Conservation (phyloP, 2,797 vertebrate species). For the Heteromormyrus szaboi region DNA sequence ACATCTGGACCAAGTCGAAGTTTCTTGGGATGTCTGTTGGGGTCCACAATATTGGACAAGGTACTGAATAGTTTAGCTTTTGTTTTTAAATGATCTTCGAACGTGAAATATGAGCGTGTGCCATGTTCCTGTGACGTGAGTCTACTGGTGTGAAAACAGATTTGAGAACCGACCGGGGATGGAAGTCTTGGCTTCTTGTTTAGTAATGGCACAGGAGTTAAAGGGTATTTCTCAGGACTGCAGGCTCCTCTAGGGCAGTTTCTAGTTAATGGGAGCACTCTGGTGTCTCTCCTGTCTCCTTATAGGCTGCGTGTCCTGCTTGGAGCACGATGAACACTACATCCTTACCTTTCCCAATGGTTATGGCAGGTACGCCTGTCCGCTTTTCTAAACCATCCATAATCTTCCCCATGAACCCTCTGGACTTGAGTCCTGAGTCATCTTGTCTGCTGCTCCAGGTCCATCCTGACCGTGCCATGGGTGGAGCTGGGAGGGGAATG, state of each 20-base stretch:
- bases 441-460: slow-evolving; percentile 59
- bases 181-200: not conserved
- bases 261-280: not conserved
- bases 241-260: not conserved
- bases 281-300: not conserved
- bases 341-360: slow-evolving; percentile 97
- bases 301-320: slow-evolving; percentile 91
- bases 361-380: slow-evolving; percentile 78
- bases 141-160: not conserved
- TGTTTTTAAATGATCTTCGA: not conserved
- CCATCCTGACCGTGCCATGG: slow-evolving; percentile 97
- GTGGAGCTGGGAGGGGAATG: slow-evolving; percentile 97
- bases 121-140: not conserved
- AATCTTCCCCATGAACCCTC: not conserved
- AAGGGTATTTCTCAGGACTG: not conserved
- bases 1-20: slow-evolving; percentile 99
- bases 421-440: not conserved
- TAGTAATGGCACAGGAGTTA: not conserved
- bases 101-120: not conserved
- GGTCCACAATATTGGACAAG: slow-evolving; percentile 97
- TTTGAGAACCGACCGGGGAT: not conserved
- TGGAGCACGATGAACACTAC: slow-evolving; percentile 95
- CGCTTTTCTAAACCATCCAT: not conserved
- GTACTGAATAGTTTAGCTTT: slow-evolving; percentile 50
- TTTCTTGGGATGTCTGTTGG: slow-evolving; percentile 98